Base-by-base conservation (phyloP, 1,140 invertebrate genomes). In the Drosophila kurseongensis region DNA sequence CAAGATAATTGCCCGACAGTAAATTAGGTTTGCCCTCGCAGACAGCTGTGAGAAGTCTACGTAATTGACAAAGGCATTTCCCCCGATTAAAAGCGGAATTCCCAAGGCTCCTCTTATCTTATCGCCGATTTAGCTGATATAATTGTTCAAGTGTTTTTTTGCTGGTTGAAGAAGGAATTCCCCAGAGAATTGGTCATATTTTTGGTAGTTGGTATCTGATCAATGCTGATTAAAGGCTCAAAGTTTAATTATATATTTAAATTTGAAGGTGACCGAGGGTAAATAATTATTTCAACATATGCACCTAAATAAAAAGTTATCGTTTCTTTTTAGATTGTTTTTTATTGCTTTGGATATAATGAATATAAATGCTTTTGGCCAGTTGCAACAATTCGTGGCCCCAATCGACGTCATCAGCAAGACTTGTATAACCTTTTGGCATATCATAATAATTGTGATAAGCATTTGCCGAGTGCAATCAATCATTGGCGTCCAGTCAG, bases 371-470 rank as follows among this genome's bases (percentile, higher is more conserved):
- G n/a, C 23, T 3, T 38, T 35, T n/a, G 14, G 29, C 13, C 1
- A 35, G 7, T 32, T 32, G 29, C 29, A 32, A 32, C 44, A 14
- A 10, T 8, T 23, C 3, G 18, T 50, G 4, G 8, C 2, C 16
- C 1, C 12, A 14, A 27, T 13, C 27, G 29, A n/a, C 29, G 32
- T 62, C 62, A 47, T 52, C 60, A 38, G 7, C 60, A 16, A 50
- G 67, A 71, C 65, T 57, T 57, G 32, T 32, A 41, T 55, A 41
- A 71, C 66, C 36, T 42, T 58, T 71, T 40, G 51, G 29, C 36
- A 41, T 16, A 58, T 55, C 67, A 50, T 57, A 71, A 48, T 71
- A 45, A 71, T 57, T 71, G 44, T 71, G 65, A 69, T 69, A 69
- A 69, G 51, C 67, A 13, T 54, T 50, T 18, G 41, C 32, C 68